phyloP scores from a whole-genome alignment of 2,113 vertebrate genomes.

The Pelecanus crispus region DNA sequence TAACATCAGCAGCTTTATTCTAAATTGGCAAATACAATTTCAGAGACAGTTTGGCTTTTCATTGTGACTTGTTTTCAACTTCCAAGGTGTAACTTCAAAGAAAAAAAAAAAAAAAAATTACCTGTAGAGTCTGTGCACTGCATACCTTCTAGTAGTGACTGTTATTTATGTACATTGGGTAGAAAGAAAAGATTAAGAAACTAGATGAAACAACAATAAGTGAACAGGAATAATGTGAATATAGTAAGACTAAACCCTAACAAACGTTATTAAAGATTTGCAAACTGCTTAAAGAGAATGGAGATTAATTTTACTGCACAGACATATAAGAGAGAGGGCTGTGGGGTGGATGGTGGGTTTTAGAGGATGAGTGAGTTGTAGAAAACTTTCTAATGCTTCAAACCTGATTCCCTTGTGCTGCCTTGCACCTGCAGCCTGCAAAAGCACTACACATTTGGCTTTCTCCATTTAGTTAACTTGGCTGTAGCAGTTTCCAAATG shows the following conservation, averaged over 20 bases:
- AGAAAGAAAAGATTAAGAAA: neutral
- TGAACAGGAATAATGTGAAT: neutral
- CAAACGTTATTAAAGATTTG: neutral
- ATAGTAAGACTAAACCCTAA: neutral
- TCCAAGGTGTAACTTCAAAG: neutral
- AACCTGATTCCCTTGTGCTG: neutral
- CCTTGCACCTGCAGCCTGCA: neutral
- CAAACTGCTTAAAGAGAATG: neutral
- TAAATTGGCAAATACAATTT: neutral
- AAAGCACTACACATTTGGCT: neutral
- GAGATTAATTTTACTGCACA: neutral
- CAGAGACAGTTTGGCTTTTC: neutral
- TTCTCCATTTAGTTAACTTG: neutral
- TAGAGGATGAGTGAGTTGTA: neutral
- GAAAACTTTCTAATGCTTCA: neutral
- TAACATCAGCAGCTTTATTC: neutral
- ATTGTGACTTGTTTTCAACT: neutral
- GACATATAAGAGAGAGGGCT: neutral
- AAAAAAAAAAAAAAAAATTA: neutral
- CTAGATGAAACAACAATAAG: neutral
- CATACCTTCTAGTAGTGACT: neutral
- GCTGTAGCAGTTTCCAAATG: neutral
- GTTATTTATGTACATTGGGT: neutral
- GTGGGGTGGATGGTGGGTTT: rapidly evolving
- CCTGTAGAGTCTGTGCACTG: neutral